These are phyloP conservation scores for Sinohyriopsis cumingii DNA, from an alignment of 2,888 invertebrate species.

Conservation along the genomic window DNA sequence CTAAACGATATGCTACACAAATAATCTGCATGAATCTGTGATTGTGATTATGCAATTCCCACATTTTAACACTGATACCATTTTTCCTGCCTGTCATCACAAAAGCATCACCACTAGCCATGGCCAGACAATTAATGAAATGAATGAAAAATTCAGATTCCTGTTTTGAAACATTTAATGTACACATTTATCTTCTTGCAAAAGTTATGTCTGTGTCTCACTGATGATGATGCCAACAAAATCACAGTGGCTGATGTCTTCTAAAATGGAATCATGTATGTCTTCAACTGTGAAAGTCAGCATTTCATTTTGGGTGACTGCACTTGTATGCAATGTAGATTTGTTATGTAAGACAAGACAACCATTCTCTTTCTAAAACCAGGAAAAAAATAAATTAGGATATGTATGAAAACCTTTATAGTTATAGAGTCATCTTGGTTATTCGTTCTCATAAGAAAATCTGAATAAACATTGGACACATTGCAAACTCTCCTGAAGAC, in stretches of 20 bases:
- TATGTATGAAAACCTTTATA: too few species aligned
- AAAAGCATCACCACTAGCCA: constrained; percentile 25
- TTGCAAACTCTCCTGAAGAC: too few species aligned
- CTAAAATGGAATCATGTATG: constrained; percentile 6
- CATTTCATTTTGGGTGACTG: constrained; percentile 19
- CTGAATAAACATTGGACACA: too few species aligned
- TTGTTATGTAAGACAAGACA: constrained; percentile 16
- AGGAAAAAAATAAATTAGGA: neutral
- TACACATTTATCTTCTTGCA: constrained; percentile 11
- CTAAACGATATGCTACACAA: too few species aligned
- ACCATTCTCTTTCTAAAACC: constrained; percentile 12
- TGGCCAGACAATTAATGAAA: constrained; percentile 20
- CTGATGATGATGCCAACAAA: constrained; percentile 23
- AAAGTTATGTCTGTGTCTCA: constrained; percentile 12
- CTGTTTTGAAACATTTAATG: constrained; percentile 16
- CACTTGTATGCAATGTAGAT: constrained; percentile 9
- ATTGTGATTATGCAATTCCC: too few species aligned
- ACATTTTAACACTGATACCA: too few species aligned
- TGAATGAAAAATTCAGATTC: constrained; percentile 12
- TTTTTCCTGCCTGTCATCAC: constrained; percentile 17
- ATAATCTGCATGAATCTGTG: too few species aligned
- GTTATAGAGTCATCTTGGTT: too few species aligned
- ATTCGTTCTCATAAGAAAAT: too few species aligned
- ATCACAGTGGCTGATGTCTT: constrained; percentile 12
- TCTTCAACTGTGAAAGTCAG: constrained; percentile 10